These are phyloP conservation scores for Crambe crambe DNA, from an alignment of 37 sponge, comb jelly and placozoan species.

Conservation along the genomic window DNA sequence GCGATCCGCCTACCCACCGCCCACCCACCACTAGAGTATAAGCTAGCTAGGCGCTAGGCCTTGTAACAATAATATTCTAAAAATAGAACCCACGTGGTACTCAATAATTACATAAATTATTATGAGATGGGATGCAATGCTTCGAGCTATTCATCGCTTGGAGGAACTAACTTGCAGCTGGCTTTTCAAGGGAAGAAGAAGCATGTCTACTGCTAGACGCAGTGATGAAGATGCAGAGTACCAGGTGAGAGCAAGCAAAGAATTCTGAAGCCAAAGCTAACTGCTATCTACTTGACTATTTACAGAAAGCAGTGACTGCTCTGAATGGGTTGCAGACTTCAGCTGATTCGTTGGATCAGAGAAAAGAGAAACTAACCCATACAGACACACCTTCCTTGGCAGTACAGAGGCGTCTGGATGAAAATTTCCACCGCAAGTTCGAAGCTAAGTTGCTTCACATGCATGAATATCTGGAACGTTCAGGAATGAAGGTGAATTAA, in stretches of 20 bases:
- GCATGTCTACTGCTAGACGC: too few species aligned
- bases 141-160: too few species aligned
- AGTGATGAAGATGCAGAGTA: too few species aligned
- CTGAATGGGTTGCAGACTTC: slow-evolving; percentile 80
- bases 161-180: too few species aligned
- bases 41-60: too few species aligned
- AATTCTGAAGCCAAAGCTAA: background rate
- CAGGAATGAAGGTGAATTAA: background rate
- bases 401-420: background rate
- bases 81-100: too few species aligned
- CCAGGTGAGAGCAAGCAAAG: background rate
- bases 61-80: too few species aligned
- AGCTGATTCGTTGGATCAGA: slow-evolving; percentile 31
- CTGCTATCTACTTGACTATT: background rate
- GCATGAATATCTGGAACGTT: background rate
- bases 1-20: too few species aligned
- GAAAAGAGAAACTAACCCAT: slow-evolving; percentile 1
- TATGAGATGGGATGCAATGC: too few species aligned
- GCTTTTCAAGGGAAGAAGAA: too few species aligned
- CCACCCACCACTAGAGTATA: too few species aligned
- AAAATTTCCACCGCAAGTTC: slow-evolving; percentile 12
- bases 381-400: background rate
- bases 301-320: slow-evolving; percentile 59
- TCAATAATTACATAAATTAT: too few species aligned
- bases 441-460: slow-evolving; percentile 4